Percentiles rank a stretch among this genome's conserved stretches.
These are phyloP conservation scores for Psophia crepitans DNA, from an alignment of 2,113 vertebrate genomes.

Conservation along the genomic window DNA sequence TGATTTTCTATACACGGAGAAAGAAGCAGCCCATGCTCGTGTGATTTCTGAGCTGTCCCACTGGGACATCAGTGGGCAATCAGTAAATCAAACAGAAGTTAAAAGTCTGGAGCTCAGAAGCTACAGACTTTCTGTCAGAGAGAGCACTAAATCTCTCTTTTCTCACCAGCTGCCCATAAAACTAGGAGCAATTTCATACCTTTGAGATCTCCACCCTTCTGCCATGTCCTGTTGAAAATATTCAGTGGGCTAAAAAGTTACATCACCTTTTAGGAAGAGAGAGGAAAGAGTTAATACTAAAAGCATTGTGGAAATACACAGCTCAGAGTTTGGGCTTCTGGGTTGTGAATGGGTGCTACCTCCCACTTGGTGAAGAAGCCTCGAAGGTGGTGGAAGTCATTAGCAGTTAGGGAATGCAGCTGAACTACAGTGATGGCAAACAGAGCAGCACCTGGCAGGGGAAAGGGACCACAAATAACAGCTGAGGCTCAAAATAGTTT, in stretches of 20 bases:
- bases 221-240: not conserved
- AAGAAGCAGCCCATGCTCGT: not conserved
- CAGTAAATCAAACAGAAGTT: not conserved
- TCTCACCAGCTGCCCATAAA: not conserved
- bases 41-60: not conserved
- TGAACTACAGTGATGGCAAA: not conserved
- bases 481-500: not conserved
- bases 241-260: not conserved
- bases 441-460: not conserved
- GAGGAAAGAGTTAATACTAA: not conserved
- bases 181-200: not conserved
- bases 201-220: not conserved
- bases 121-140: not conserved
- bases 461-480: not conserved
- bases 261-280: not conserved
- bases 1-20: not conserved
- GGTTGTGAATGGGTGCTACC: accelerated
- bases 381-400: not conserved
- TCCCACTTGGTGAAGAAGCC: not conserved
- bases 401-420: not conserved
- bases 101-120: not conserved
- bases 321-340: not conserved
- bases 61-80: no score
- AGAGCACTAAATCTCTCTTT: not conserved
- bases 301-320: not conserved